phyloP scores from a whole-genome alignment of 2,797 vertebrate genomes.

The Propithecus perrieri region DNA sequence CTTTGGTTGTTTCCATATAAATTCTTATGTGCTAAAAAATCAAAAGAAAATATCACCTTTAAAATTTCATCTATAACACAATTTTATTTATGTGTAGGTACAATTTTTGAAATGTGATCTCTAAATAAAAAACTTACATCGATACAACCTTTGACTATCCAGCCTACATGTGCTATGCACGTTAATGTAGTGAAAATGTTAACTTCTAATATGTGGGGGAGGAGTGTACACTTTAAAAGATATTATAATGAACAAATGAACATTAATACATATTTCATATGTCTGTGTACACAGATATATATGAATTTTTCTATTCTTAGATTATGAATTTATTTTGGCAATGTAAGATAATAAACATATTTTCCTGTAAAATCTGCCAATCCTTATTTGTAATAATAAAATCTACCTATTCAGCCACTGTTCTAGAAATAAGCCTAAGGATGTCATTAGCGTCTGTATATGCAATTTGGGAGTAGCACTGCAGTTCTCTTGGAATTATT shows the following conservation, averaged over 20 bases:
- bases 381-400: neutral
- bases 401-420: neutral
- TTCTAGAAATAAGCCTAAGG: neutral
- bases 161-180: neutral
- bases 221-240: neutral
- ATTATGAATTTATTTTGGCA: neutral
- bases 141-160: neutral
- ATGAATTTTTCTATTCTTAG: neutral
- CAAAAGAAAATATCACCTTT: neutral
- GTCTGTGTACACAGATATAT: neutral
- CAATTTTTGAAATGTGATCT: neutral
- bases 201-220: neutral
- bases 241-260: neutral
- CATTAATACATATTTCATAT: neutral
- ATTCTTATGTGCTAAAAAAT: neutral
- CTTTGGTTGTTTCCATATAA: too few species aligned
- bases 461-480: neutral
- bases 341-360: neutral
- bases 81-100: neutral
- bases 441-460: neutral
- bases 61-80: neutral
- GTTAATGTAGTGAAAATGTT: neutral
- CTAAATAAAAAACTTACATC: neutral
- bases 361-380: neutral
- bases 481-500: neutral